These are phyloP conservation scores for Hyposmocoma kahamanoa DNA, from an alignment of 1,140 invertebrate species.

Conservation along the genomic window DNA sequence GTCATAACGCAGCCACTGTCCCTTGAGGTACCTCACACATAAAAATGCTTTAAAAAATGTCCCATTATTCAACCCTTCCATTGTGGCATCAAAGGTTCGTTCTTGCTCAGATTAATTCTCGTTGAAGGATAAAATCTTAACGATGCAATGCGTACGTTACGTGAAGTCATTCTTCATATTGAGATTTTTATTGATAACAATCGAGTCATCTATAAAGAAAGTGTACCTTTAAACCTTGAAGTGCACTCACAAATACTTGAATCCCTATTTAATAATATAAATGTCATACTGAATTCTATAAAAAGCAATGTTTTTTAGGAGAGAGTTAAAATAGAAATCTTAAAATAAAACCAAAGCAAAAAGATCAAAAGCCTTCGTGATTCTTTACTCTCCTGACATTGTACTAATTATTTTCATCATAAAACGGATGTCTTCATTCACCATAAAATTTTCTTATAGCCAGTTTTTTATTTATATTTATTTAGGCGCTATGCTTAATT, in stretches of 20 bases:
- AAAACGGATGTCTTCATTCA: slow-evolving; percentile 57
- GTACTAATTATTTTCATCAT: slow-evolving; percentile 35
- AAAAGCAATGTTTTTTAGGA: too few relatives aligned
- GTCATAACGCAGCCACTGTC: slow-evolving; percentile 35
- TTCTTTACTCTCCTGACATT: neutral
- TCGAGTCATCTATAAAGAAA: slow-evolving; percentile 33
- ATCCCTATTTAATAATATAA: too few relatives aligned
- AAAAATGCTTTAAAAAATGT: slow-evolving; percentile 58
- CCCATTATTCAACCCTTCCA: slow-evolving; percentile 62
- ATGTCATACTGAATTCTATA: too few relatives aligned
- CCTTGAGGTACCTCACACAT: slow-evolving; percentile 41
- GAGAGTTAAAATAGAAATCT: too few relatives aligned
- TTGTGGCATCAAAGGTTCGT: slow-evolving; percentile 45
- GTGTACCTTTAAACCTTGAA: too few relatives aligned
- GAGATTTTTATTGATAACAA: slow-evolving; percentile 63
- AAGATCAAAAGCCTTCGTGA: too few relatives aligned
- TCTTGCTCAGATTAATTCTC: slow-evolving; percentile 59
- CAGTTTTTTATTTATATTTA: slow-evolving; percentile 26
- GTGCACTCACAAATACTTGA: too few relatives aligned
- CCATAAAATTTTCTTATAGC: slow-evolving; percentile 45
- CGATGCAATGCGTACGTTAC: slow-evolving; percentile 55
- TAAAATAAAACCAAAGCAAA: too few relatives aligned
- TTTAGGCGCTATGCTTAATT: slow-evolving; percentile 40
- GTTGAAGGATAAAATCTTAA: slow-evolving; percentile 67
- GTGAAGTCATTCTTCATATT: slow-evolving; percentile 57